Conservation (phyloP, 2,888 invertebrate species). For the Drosophila paramelanica region DNA sequence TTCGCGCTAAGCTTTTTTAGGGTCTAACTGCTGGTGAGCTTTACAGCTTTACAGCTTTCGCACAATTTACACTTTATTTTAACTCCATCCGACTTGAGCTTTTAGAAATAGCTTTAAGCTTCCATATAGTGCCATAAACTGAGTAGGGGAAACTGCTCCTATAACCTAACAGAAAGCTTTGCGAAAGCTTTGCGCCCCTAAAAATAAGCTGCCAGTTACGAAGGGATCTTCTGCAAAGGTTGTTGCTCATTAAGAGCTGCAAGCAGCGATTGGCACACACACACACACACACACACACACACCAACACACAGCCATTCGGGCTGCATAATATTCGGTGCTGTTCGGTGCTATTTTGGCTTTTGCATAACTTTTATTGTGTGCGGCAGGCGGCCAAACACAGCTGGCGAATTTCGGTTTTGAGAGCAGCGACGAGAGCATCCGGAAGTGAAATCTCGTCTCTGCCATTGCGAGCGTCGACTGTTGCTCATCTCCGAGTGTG, state of each 20-base stretch:
- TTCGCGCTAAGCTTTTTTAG: not conserved
- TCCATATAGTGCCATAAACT: constrained; percentile 19
- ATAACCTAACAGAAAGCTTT: constrained; percentile 3
- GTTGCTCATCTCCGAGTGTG: constrained; percentile 72
- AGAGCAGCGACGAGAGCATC: constrained; percentile 64
- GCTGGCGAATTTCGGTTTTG: constrained; percentile 46
- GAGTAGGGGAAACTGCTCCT: constrained; percentile 38
- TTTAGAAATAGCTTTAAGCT: constrained; percentile 33
- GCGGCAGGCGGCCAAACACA: constrained; percentile 43
- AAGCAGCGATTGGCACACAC: constrained; percentile 11
- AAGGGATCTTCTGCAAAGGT: constrained; percentile 45
- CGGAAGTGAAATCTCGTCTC: constrained; percentile 59
- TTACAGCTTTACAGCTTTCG: not conserved
- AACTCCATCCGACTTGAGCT: not conserved
- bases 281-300: constrained; percentile 8
- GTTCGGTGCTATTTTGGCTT: constrained; percentile 62
- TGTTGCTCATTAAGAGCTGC: constrained; percentile 46
- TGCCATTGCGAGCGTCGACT: constrained; percentile 56
- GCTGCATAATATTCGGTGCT: constrained; percentile 70
- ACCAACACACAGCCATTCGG: constrained; percentile 10
- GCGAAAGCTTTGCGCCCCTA: constrained; percentile 36
- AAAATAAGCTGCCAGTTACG: constrained; percentile 21
- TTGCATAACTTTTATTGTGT: constrained; percentile 79
- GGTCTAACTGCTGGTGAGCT: not conserved
- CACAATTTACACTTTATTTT: not conserved